phyloP scores from a whole-genome alignment of 1,140 invertebrate genomes.

The Cotesia chilonis region DNA sequence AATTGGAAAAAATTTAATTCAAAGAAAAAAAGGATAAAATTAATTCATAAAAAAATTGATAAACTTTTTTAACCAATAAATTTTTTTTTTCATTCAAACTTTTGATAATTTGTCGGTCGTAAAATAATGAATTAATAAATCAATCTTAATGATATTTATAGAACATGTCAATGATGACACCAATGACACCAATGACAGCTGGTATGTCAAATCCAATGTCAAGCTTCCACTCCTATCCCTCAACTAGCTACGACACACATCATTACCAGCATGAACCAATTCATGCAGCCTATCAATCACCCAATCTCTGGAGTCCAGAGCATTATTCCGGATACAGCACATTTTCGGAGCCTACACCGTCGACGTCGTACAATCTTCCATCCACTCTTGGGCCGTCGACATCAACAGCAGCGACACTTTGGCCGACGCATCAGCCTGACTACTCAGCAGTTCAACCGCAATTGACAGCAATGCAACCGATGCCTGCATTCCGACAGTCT shows the following conservation, averaged over 20 bases:
- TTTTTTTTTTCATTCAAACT: too few relatives aligned
- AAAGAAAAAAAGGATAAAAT: too few relatives aligned
- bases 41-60: too few relatives aligned
- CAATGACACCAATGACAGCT: constrained; percentile 50
- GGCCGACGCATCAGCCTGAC: constrained; percentile 37
- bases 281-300: neutral
- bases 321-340: constrained; percentile 36
- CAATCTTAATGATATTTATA: constrained; percentile 34
- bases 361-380: constrained; percentile 46
- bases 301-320: constrained; percentile 40
- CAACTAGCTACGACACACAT: constrained; percentile 24
- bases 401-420: constrained; percentile 41
- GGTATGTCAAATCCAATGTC: constrained; percentile 50
- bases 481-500: constrained; percentile 50
- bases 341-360: constrained; percentile 44
- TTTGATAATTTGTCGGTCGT: too few relatives aligned
- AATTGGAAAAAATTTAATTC: too few relatives aligned
- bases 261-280: too few relatives aligned
- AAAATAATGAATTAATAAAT: too few relatives aligned
- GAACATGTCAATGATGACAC: constrained; percentile 48
- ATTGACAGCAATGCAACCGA: constrained; percentile 33
- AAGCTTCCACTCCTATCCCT: constrained; percentile 47
- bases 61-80: too few relatives aligned
- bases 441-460: constrained; percentile 31
- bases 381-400: too few relatives aligned